These are phyloP conservation scores for Gymnocheta viridis DNA, from an alignment of 2,888 invertebrate species.

Conservation along the genomic window DNA sequence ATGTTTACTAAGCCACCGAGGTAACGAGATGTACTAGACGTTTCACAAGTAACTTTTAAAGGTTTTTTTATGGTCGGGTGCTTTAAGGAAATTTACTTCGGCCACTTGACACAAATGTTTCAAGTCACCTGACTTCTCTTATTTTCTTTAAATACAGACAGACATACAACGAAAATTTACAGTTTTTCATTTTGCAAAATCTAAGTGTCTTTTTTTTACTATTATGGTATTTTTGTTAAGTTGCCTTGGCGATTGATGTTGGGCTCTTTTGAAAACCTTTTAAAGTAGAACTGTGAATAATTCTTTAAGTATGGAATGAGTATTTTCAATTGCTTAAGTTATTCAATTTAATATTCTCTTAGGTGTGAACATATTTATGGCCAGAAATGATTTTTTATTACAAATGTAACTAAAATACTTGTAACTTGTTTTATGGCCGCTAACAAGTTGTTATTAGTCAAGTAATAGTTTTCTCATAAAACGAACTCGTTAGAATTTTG, in stretches of 20 bases:
- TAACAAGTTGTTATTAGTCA: conserved; percentile 30
- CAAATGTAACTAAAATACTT: neutral
- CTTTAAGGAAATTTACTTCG: conserved; percentile 61
- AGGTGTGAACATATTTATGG: conserved; percentile 24
- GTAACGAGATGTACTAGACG: neutral
- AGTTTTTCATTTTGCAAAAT: neutral
- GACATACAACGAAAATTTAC: neutral
- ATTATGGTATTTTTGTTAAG: neutral
- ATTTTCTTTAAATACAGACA: neutral
- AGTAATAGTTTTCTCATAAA: conserved; percentile 11
- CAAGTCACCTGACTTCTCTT: conserved; percentile 3
- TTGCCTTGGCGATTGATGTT: neutral
- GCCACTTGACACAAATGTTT: conserved; percentile 60
- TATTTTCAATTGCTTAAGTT: conserved; percentile 24
- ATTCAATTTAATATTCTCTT: conserved; percentile 34
- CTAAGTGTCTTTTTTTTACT: neutral
- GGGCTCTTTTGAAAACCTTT: conserved; percentile 35
- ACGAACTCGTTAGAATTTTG: neutral
- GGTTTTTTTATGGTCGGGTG: conserved; percentile 60
- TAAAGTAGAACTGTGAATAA: conserved; percentile 40
- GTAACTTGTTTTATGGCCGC: conserved; percentile 24
- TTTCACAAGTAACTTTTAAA: no score
- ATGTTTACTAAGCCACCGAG: neutral
- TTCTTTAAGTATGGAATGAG: neutral
- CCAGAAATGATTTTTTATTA: neutral